Evolutionary conservation across 2,888 invertebrate species (phyloP), one percentile per base, ranked within the genome.

Genomic region (Stomorhina lunata): DNA sequence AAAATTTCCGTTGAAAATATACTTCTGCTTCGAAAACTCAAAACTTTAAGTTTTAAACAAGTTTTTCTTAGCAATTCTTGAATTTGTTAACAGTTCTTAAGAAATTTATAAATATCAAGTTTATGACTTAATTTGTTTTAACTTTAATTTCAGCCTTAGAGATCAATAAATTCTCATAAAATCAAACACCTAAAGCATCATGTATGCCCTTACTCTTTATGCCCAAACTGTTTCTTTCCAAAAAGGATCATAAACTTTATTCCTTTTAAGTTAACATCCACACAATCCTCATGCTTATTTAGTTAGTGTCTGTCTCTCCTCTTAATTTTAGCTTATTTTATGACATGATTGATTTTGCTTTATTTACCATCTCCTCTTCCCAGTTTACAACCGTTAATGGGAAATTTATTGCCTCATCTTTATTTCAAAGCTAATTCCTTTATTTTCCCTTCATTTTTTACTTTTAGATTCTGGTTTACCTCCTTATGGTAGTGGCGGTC

Each of bases 391-490:
- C 86, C 84, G 87, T 87, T 89, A 89, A 89, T 89, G 89, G 88
- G 84, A 83, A 81, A 84, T 89, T 89, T 89, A 89, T 71, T 17
- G 32, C 43, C 7, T 53, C 37, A n/a, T 55, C 9, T 48, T 40
- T 71, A 48, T 34, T 66, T 48, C 55, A 22, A 2, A 34, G 65
- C 15, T 72, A 65, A 72, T 63, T 75, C 37, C 9, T 43, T 20
- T 32, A 63, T 43, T 66, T 22, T 57, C n/a, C 61, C 34, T 76
- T 3, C 34, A 55, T 55, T 37, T 66, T 17, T 32, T 43, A 12
- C 1, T 59, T 76, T 73, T 53, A 94, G 97, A 97, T 91, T 95
- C 96, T 86, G 94, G 94, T 80, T 93, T 96, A 90, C 94, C 96
- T 71, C 94, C 95, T 32, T 96, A 96, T 90, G 79, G 95, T 68